These are phyloP conservation scores for Dendrophyllia cribrosa DNA, from an alignment of 64 coral and sea anemone species.

Conservation along the genomic window DNA sequence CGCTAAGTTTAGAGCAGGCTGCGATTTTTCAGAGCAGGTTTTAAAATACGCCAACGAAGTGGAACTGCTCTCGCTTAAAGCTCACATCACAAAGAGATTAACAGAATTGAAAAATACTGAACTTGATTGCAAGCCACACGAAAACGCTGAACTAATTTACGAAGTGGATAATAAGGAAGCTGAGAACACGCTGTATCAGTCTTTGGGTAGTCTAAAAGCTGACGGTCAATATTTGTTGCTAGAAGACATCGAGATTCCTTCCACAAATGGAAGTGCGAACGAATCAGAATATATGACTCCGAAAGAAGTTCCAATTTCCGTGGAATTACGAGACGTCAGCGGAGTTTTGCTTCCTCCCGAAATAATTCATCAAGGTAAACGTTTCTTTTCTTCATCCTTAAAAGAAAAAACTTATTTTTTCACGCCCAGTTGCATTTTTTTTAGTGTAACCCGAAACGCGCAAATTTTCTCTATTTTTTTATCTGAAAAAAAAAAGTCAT, in stretches of 20 bases:
- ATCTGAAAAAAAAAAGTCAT: no score
- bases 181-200: slow-evolving; percentile 67
- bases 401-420: not conserved
- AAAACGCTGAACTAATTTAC: slow-evolving; percentile 75
- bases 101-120: slow-evolving; percentile 62
- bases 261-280: slow-evolving; percentile 21
- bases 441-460: no score
- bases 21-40: slow-evolving; percentile 87
- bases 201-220: slow-evolving; percentile 77
- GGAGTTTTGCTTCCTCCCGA: slow-evolving; percentile 19
- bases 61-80: slow-evolving; percentile 74
- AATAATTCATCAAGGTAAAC: slow-evolving; percentile 39
- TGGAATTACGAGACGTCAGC: slow-evolving; percentile 51
- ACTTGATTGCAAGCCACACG: slow-evolving; percentile 65
- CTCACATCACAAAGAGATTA: slow-evolving; percentile 65
- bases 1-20: slow-evolving; percentile 70
- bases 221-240: slow-evolving; percentile 7
- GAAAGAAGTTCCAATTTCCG: not conserved
- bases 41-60: slow-evolving; percentile 89
- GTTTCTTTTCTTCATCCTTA: not conserved
- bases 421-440: no score
- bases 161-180: slow-evolving; percentile 82
- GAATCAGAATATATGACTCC: not conserved
- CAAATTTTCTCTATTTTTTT: no score
- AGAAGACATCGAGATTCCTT: slow-evolving; percentile 2